Evolutionary conservation across 2,113 vertebrate species (phyloP), one percentile per base, ranked within the genome.

Genomic region (Phrynosoma platyrhinos): DNA sequence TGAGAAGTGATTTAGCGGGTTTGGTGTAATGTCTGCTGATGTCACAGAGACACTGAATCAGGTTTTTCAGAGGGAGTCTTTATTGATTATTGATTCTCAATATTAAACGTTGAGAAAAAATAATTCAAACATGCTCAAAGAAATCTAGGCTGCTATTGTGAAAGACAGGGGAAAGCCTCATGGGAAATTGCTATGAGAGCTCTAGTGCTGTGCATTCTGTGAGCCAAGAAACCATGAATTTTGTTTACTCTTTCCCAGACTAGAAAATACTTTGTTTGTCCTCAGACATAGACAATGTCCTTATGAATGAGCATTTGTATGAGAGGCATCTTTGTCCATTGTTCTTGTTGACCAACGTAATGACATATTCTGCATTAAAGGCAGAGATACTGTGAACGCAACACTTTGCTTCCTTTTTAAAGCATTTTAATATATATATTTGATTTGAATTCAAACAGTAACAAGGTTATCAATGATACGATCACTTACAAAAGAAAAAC

Each of bases 301-400:
- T 47, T 1, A 5, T 84, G 82, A 76, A 47, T 42, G 14, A 82
- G 2, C 32, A 76, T 81, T 85, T 83, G 90, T 91, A 84, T 27
- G 83, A 79, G 25, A 52, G 64, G 75, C 36, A 86, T 87, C 84
- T 87, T 84, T 14, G 87, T 78, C 77, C 87, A 58, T 83, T 83
- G 42, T 83, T 83, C 64, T 53, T 47, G 13, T 88, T 53, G 27
- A 47, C 9, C 40, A n/a, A 5, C 4, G 75, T 75, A 72, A 78
- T 72, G 1, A 80, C 83, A 32, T 88, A 80, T 89, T 93, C 85
- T 0, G 1, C 23, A 8, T 69, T 79, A 87, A 84, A 88, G 89
- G 85, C 83, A 87, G 85, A 92, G 82, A 78, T 32, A 32, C 21
- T 75, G 71, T 86, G 80, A 71, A 93, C 79, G 36, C 53, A 16